phyloP scores from a whole-genome alignment of 1,140 invertebrate genomes.

The Drosophila tsacasi region DNA sequence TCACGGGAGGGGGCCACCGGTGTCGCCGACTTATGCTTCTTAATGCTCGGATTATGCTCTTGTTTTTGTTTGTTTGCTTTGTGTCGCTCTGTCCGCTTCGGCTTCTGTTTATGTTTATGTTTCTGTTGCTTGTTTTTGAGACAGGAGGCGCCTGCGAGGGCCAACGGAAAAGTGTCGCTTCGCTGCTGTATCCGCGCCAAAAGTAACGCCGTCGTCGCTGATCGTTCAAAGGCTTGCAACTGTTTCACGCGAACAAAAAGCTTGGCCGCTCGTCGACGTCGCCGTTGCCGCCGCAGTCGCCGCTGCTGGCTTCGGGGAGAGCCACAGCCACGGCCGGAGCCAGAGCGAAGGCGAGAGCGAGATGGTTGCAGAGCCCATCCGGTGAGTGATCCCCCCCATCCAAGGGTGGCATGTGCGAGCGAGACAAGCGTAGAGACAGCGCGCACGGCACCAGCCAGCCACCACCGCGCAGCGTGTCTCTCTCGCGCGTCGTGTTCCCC shows the following conservation, averaged over 20 bases:
- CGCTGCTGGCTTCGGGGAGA: slow-evolving; percentile 13
- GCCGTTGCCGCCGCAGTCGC: slow-evolving; percentile 20
- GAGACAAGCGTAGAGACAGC: slow-evolving; percentile 28
- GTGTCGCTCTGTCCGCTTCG: slow-evolving; percentile 5
- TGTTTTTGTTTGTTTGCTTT: slow-evolving; percentile 4
- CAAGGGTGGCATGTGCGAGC: slow-evolving; percentile 6
- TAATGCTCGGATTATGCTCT: slow-evolving; percentile 26
- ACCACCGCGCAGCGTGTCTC: slow-evolving; percentile 12
- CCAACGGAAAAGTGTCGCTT: slow-evolving; percentile 60
- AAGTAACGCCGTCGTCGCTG: slow-evolving; percentile 84
- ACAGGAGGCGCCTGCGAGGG: slow-evolving; percentile 68
- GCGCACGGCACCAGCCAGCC: slow-evolving; percentile 6
- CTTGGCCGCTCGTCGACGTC: slow-evolving; percentile 57
- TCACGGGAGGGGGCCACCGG: slow-evolving; percentile 24
- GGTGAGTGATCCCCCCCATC: neutral
- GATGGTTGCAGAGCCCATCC: slow-evolving; percentile 2
- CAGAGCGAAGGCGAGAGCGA: neutral
- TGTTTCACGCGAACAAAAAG: slow-evolving; percentile 85
- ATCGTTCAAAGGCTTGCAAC: slow-evolving; percentile 85
- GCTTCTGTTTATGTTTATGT: slow-evolving; percentile 25
- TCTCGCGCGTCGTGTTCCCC: neutral
- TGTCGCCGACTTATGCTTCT: slow-evolving; percentile 19
- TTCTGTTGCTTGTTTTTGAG: slow-evolving; percentile 30
- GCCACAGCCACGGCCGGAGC: neutral
- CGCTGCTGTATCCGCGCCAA: slow-evolving; percentile 75